Evolutionary conservation across 2,113 vertebrate species (phyloP).

Genomic region (Crypturellus undulatus): DNA sequence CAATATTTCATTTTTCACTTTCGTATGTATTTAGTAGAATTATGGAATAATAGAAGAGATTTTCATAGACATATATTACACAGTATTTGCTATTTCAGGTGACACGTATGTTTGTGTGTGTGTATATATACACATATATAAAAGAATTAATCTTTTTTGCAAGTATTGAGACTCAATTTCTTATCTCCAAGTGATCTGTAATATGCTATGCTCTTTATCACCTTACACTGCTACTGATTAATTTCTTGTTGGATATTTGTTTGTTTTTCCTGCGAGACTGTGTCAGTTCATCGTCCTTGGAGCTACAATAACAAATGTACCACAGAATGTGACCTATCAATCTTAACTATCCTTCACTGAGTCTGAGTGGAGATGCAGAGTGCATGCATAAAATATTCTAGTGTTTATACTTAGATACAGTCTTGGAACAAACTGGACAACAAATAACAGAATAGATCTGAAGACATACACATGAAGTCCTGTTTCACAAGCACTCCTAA

Average conservation of each 20-base stretch:
- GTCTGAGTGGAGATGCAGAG: neutral
- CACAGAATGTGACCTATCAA: conserved; percentile 37
- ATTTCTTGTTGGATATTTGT: conserved; percentile 26
- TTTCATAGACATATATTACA: neutral
- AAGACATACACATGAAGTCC: neutral
- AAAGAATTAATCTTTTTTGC: neutral
- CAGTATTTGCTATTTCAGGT: neutral
- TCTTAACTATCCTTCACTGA: conserved; percentile 38
- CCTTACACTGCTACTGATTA: conserved; percentile 20
- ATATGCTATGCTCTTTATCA: neutral
- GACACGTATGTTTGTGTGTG: neutral
- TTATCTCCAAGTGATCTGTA: neutral
- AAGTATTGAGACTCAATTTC: neutral
- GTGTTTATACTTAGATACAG: neutral
- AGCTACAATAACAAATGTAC: neutral
- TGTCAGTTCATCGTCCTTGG: neutral
- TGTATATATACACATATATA: neutral
- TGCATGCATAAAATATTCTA: neutral
- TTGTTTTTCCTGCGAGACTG: neutral
- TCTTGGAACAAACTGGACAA: neutral
- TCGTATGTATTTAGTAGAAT: neutral
- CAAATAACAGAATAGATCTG: neutral
- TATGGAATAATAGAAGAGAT: neutral
- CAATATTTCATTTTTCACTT: neutral
- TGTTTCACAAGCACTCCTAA: neutral